These are phyloP conservation scores for Diachasma alloeum DNA, from an alignment of 1,140 invertebrate genomes.

Conservation along the genomic window DNA sequence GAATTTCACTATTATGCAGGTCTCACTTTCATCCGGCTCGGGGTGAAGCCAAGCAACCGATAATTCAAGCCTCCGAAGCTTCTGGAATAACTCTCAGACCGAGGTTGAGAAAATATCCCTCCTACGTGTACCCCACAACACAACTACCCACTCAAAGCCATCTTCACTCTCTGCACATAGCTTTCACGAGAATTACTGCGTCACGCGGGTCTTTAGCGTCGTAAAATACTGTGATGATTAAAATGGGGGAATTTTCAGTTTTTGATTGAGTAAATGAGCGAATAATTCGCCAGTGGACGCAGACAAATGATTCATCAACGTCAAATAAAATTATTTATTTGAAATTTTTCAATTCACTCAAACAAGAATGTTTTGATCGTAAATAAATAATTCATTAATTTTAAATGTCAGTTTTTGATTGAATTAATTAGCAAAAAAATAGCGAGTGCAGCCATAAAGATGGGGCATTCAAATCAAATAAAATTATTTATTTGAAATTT, in stretches of 20 bases:
- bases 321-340: no score
- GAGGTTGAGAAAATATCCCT: not conserved
- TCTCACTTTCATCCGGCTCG: not conserved
- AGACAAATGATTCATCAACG: no score
- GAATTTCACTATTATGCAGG: not conserved
- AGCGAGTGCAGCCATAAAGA: no score
- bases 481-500: no score
- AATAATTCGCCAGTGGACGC: no score
- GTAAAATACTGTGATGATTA: not conserved
- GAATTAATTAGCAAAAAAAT: no score
- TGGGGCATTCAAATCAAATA: no score
- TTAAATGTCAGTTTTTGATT: no score
- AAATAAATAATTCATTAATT: no score
- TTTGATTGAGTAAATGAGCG: not conserved
- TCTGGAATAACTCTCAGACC: not conserved
- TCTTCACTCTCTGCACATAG: not conserved
- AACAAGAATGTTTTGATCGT: no score
- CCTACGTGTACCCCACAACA: not conserved
- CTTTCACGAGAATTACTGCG: not conserved
- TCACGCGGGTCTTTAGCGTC: not conserved
- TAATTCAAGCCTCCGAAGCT: not conserved
- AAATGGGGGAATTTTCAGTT: not conserved
- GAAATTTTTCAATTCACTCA: no score
- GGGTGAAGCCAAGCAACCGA: not conserved
- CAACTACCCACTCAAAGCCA: not conserved